Evolutionary conservation across 2,888 invertebrate genomes (phyloP), one percentile per base, ranked within the genome.

Genomic region (Seira ritae): DNA sequence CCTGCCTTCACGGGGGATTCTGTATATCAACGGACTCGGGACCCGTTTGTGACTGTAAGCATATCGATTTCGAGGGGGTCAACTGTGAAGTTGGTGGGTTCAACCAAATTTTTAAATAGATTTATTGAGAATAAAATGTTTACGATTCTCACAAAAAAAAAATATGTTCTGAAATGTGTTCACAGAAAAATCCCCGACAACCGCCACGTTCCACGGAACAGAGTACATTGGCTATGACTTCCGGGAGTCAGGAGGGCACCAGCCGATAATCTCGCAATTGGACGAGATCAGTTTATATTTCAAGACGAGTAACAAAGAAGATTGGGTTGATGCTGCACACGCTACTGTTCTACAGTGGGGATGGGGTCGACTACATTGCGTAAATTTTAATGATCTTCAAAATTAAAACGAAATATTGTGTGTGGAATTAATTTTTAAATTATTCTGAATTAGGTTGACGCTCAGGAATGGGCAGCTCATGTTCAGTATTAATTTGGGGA

Each of bases 1-100:
- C 97, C 0, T 99, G 98, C 91, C 95, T 96, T 90, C 97, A 98
- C 90, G 96, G 96, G 1, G 98, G 98, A 17, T 95, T 97, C 89
- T 99, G 98, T 92, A 97, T 98, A 92, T 97, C 96, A 89, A 97
- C 97, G 1, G 98, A 98, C 91, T 95, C 95, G 86, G 98, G 98
- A 20, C 96, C 98, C 66, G 94, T 96, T 90, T 98, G 98, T 92
- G 97, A 99, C 92, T 99, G 98, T 91, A 93, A 96, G 37, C 95
- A 95, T 90, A 95, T 96, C 20, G 97, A 98, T 91, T 98, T 95
- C 91, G 96, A 97, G 91, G 99, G 98, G 37, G 94, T 95, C 89
- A 95, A 95, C 92, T 99, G 98, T 91, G 97, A 98, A 91, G 95
- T 96, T 94, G 97, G 98, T 98, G 90, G 92, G 88, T 65, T 50